Evolutionary conservation across 2,888 invertebrate species (phyloP), one percentile per base, ranked within the genome.

Genomic region (Eupithecia tripunctaria): DNA sequence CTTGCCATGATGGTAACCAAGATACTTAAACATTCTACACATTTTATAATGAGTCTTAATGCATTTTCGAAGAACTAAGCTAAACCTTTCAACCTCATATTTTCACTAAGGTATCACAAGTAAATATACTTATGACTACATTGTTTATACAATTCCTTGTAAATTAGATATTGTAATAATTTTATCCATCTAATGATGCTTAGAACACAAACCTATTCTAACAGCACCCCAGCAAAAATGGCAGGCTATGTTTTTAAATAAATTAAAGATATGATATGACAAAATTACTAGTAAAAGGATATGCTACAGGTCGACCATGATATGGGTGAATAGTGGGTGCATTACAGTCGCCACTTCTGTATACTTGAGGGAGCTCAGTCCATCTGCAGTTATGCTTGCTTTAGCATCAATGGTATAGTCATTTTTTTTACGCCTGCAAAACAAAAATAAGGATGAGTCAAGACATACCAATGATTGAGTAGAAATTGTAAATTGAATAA

Each of bases 241-340:
- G 25, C 68, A 72, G 47, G n/a, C 29, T n/a, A 67, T 65, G 32
- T 47, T 21, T 10, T 41, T 70, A 70, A 71, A 66, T 59, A 63
- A 63, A 72, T 75, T 69, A 12, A 67, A 65, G 56, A 72, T 68
- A 62, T 77, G 77, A 75, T 79, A 77, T 78, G 74, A 73, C 27
- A 71, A 29, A 71, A 71, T 73, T 65, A 70, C 65, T 65, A 62
- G 15, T 15, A 72, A 75, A 29, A 78, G 71, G 84, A 86, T 88
- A 88, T 86, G 86, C 85, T 92, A 91, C 92, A 89, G 85, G 81
- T 95, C 95, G 71, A 95, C 95, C 86, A 95, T 91, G 84, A 96
- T 93, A 89, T 95, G 96, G 75, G 96, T 96, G 84, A 95, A 96
- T n/a, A 96, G 89, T 78, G 95, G 94, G 84, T 95, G 95, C 69